Evolutionary conservation across 2,113 vertebrate species (phyloP), one percentile per base, ranked within the genome.

Genomic region (Solea solea): DNA sequence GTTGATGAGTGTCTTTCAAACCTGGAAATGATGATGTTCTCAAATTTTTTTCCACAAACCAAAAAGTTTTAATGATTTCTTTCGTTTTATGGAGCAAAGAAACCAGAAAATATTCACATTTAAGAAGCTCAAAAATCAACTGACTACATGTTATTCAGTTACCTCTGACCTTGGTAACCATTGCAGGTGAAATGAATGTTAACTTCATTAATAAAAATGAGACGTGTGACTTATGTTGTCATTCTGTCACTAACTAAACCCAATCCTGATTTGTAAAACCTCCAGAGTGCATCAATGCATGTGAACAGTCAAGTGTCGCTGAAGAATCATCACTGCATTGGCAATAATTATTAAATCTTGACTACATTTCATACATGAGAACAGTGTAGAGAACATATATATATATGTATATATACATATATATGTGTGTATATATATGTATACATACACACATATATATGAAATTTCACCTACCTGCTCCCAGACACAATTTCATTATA

Each of bases 81-180:
- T 34, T 34, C 21, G 1, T 34, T 34, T 4, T 34, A 1, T 34
- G 34, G 34, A 34, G 5, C 34, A 4, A 34, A 34, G 34, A 34
- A 34, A 34, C 34, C 34, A 34, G 21, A 21, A 34, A 34, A 3
- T 34, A 34, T 34, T 34, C 34, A 34, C 34, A 34, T 34, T 34
- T 6, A 34, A 34, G 34, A 34, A 34, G 34, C 34, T 4, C 3
- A 34, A 34, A 34, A 34, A 34, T 34, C 34, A 21, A 21, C 21
- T 21, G 21, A 21, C 21, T 34, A 72, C 13, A 62, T 56, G 14
- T 45, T 72, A 25, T 72, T 12, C 34, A 61, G 34, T 62, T 8
- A 66, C 49, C 56, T 72, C 48, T 55, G 21, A 72, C 46, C 58
- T 58, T 39, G 62, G 13, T 57, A 3, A 53, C 14, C 41, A 53